Evolutionary conservation across 2,888 invertebrate genomes (phyloP).

Genomic region (Adela reaumurella): DNA sequence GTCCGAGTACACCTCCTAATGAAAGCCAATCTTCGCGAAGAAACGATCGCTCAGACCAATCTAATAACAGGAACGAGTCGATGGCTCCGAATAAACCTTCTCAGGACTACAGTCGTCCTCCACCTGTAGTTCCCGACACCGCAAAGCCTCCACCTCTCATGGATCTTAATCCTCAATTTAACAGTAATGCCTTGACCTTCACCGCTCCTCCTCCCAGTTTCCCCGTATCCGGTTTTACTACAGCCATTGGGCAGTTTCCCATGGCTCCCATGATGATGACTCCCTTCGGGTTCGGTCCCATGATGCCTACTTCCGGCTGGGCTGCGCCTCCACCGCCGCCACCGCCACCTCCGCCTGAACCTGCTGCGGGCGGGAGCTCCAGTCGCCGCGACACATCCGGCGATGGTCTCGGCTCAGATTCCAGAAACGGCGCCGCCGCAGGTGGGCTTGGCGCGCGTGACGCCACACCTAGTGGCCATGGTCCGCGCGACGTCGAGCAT

Average conservation of each 20-base stretch:
- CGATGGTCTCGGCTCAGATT: constrained; percentile 45
- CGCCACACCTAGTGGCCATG: constrained; percentile 16
- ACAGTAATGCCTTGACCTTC: constrained; percentile 29
- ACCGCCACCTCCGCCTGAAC: constrained; percentile 30
- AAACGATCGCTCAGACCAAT: constrained; percentile 7
- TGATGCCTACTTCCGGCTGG: constrained; percentile 1
- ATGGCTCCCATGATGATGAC: not conserved
- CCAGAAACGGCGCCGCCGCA: constrained; percentile 24
- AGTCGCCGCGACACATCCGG: constrained; percentile 36
- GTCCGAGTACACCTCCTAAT: constrained; percentile 20
- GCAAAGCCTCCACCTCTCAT: constrained; percentile 37
- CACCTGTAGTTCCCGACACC: constrained; percentile 8
- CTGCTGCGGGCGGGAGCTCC: constrained; percentile 21
- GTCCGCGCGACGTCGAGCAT: constrained; percentile 14
- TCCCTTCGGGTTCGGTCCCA: not conserved
- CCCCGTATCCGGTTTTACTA: not conserved
- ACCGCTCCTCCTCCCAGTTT: not conserved
- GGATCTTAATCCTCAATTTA: constrained; percentile 41
- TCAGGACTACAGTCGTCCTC: not conserved
- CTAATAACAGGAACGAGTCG: constrained; percentile 10
- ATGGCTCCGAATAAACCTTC: not conserved
- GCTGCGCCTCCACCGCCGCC: constrained; percentile 37
- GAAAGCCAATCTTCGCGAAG: constrained; percentile 1
- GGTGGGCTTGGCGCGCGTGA: constrained; percentile 15
- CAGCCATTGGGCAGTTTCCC: not conserved